Percentiles rank a stretch among this genome's conserved stretches.
Conservation (phyloP, 1,140 invertebrate genomes). For the Pinna nobilis region DNA sequence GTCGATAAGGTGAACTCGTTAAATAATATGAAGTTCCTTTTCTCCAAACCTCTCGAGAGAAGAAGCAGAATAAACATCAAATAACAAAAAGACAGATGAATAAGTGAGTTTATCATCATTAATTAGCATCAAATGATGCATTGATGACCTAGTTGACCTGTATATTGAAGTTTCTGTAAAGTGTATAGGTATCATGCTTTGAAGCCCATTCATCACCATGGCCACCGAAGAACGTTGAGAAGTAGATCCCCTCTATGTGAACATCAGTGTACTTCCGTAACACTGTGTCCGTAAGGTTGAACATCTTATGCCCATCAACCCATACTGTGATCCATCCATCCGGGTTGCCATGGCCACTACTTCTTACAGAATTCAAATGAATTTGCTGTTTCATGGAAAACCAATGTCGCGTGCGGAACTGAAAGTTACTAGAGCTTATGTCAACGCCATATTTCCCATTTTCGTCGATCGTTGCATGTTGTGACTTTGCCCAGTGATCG, state of each 20-base stretch:
- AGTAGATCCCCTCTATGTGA: constrained; percentile 58
- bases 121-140: background rate
- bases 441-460: constrained; percentile 37
- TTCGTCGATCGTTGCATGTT: constrained; percentile 27
- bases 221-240: constrained; percentile 65
- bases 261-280: constrained; percentile 38
- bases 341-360: background rate
- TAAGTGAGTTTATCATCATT: too few relatives aligned
- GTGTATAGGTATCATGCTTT: constrained; percentile 50
- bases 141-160: background rate
- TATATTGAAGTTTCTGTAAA: constrained; percentile 49
- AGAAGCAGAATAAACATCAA: too few relatives aligned
- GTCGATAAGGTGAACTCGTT: too few relatives aligned
- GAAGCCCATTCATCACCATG: constrained; percentile 48
- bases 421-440: constrained; percentile 40
- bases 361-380: constrained; percentile 40
- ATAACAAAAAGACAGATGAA: too few relatives aligned
- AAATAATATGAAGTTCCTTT: too few relatives aligned
- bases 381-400: constrained; percentile 51
- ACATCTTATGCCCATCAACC: constrained; percentile 27
- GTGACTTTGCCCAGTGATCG: background rate
- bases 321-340: constrained; percentile 51
- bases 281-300: constrained; percentile 23
- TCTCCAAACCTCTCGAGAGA: too few relatives aligned
- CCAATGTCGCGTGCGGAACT: constrained; percentile 43